Percentiles rank a stretch among this genome's conserved stretches.
Conservation (phyloP, 2,888 invertebrate genomes). For the Zhuqinia jingwanae region DNA sequence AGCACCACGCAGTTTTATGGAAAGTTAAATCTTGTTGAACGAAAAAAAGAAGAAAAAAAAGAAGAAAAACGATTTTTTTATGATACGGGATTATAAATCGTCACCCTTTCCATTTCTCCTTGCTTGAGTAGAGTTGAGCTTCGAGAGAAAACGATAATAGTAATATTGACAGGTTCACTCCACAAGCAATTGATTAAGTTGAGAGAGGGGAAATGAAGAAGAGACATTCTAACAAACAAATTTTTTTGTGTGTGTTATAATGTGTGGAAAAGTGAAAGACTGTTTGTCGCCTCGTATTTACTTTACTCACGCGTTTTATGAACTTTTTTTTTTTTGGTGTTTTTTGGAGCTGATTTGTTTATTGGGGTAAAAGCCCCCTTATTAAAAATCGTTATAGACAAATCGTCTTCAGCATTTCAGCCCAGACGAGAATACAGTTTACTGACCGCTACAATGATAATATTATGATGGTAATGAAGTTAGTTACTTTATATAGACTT, state of each 20-base stretch:
- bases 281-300: constrained; percentile 65
- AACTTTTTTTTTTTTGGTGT: not conserved
- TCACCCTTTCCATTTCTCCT: not conserved
- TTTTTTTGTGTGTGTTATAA: not conserved
- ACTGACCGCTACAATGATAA: no score
- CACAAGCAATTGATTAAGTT: not conserved
- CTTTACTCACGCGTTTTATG: not conserved
- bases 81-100: constrained; percentile 41
- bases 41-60: not conserved
- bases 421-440: no score
- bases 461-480: no score
- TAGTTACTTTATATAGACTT: no score
- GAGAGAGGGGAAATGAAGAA: not conserved
- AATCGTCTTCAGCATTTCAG: not conserved
- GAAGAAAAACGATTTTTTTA: no score
- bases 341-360: constrained; percentile 1
- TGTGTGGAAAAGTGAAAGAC: constrained; percentile 53
- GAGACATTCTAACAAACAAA: constrained; percentile 4
- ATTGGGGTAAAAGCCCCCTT: not conserved
- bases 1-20: constrained; percentile 21
- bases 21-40: constrained; percentile 40
- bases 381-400: not conserved
- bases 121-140: not conserved
- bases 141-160: not conserved
- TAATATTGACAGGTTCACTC: not conserved